Evolutionary conservation across 2,797 vertebrate species (phyloP).

Genomic region (Poecilia gillii): DNA sequence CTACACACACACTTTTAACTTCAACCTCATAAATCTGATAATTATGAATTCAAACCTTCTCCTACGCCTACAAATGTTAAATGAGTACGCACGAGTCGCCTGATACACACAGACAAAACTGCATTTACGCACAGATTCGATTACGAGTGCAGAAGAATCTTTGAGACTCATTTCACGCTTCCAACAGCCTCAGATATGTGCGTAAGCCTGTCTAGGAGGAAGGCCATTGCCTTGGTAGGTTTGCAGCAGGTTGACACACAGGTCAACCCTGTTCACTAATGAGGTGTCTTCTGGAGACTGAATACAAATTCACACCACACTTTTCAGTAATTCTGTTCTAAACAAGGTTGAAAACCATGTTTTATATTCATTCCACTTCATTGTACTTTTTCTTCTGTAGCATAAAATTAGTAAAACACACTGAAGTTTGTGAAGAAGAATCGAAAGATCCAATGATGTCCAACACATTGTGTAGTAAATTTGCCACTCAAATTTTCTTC

Average conservation of each 20-base stretch:
- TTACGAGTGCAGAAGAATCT: no score
- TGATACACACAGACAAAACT: no score
- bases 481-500: not conserved
- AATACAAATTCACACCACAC: not conserved
- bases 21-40: no score
- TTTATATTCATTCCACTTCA: not conserved
- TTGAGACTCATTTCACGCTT: no score
- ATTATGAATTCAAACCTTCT: no score
- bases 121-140: no score
- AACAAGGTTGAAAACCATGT: not conserved
- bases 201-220: not conserved
- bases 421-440: not conserved
- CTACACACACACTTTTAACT: no score
- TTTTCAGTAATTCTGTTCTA: not conserved
- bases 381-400: not conserved
- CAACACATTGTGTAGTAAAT: not conserved
- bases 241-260: not conserved
- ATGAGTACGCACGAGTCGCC: no score
- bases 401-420: not conserved
- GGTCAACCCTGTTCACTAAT: not conserved
- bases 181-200: no score
- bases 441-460: not conserved
- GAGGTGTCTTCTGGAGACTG: not conserved
- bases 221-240: not conserved
- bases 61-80: no score